These are phyloP conservation scores for Cydia strobilella DNA, from an alignment of 1,140 invertebrate species.

Conservation along the genomic window DNA sequence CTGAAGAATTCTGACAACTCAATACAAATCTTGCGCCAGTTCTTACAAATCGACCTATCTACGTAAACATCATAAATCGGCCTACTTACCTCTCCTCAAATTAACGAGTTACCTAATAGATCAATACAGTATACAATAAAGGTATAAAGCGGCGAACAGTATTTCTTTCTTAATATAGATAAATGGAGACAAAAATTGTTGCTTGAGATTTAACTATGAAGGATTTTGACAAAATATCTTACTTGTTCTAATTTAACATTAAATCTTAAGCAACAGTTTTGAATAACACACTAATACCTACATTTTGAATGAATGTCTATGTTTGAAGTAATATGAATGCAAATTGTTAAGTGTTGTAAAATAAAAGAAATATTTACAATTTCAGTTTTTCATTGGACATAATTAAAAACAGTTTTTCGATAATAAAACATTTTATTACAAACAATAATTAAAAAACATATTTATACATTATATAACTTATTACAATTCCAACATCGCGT, in stretches of 20 bases:
- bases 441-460: conserved; percentile 78
- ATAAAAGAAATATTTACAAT: conserved; percentile 58
- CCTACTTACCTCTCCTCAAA: too few species aligned
- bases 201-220: conserved; percentile 1
- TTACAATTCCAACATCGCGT: conserved; percentile 65
- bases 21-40: too few species aligned
- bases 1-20: too few species aligned
- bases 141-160: conserved; percentile 13
- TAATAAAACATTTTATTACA: conserved; percentile 78
- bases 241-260: background rate
- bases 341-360: conserved; percentile 72
- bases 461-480: conserved; percentile 59
- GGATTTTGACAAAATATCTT: background rate
- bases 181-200: conserved; percentile 10
- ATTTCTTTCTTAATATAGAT: conserved; percentile 18
- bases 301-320: conserved; percentile 49
- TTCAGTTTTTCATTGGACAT: conserved; percentile 39
- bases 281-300: conserved; percentile 39
- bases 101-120: background rate
- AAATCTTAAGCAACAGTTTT: conserved; percentile 35
- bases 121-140: background rate
- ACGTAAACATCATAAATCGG: too few species aligned
- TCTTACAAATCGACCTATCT: too few species aligned
- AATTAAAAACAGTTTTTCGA: conserved; percentile 46
- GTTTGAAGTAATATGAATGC: conserved; percentile 57